Conservation (phyloP, 1,140 invertebrate species). For the Stenopsyche tienmushanensis region DNA sequence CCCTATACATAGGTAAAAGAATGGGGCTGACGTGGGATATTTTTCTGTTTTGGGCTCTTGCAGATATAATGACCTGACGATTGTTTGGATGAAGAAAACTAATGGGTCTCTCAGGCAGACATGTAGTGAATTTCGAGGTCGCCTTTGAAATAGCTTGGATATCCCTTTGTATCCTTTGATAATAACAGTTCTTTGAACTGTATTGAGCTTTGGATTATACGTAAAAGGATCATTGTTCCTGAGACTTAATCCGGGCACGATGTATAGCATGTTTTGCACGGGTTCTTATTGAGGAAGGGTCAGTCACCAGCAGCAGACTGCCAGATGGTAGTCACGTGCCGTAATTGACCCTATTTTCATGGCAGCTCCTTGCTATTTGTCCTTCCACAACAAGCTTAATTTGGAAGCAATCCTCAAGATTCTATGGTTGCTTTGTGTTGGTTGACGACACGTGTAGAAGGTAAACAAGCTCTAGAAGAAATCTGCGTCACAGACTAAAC, state of each 20-base stretch:
- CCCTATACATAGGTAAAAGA: too few relatives aligned
- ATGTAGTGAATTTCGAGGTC: too few relatives aligned
- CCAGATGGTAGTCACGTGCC: neutral
- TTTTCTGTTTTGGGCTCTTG: too few relatives aligned
- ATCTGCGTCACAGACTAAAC: neutral
- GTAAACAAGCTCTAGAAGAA: neutral
- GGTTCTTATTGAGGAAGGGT: neutral
- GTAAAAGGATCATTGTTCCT: conserved; percentile 5
- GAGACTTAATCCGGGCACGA: neutral
- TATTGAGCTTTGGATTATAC: neutral
- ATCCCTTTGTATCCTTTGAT: too few relatives aligned
- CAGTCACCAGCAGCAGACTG: neutral
- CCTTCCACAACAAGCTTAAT: neutral
- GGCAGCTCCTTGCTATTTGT: neutral
- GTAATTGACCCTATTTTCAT: neutral
- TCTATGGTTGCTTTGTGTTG: neutral
- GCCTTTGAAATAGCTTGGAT: too few relatives aligned
- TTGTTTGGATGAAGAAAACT: too few relatives aligned
- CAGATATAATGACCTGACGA: too few relatives aligned
- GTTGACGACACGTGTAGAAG: neutral
- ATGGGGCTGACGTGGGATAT: too few relatives aligned
- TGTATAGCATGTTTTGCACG: neutral
- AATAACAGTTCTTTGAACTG: neutral
- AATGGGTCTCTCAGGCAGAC: too few relatives aligned
- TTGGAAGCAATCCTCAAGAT: neutral